These are phyloP conservation scores for Chauna torquata DNA, from an alignment of 2,113 vertebrate species.

Conservation along the genomic window DNA sequence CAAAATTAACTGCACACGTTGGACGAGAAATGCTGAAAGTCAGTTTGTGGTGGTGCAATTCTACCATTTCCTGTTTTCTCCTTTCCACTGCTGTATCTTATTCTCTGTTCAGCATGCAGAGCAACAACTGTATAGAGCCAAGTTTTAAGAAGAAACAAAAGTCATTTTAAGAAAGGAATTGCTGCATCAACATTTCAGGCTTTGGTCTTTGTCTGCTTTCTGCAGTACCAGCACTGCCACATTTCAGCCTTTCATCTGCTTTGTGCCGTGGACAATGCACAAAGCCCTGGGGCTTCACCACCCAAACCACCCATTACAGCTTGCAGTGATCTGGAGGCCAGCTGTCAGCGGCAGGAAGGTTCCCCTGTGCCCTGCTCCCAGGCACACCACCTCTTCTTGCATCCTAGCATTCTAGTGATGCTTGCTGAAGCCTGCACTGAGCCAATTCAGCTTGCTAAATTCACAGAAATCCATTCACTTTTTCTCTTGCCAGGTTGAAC, in stretches of 20 bases:
- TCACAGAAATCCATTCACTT: neutral
- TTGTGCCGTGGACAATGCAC: neutral
- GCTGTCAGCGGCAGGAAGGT: neutral
- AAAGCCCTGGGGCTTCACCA: no score
- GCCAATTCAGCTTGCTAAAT: neutral
- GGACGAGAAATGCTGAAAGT: neutral
- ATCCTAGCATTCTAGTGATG: neutral
- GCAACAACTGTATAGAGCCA: neutral
- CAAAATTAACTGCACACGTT: neutral
- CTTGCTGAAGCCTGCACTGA: neutral
- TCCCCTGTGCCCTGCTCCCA: neutral
- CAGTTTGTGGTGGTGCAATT: neutral
- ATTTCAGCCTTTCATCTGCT: neutral
- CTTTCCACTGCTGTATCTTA: neutral
- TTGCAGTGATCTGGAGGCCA: neutral
- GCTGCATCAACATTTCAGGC: neutral
- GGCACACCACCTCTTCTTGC: neutral
- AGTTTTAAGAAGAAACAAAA: neutral
- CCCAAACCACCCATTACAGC: neutral
- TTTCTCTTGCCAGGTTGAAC: neutral
- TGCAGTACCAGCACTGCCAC: neutral
- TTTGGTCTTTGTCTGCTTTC: neutral
- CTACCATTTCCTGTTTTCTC: rapidly evolving
- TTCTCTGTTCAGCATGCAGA: neutral
- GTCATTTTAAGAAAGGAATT: neutral